Evolutionary conservation across 2,797 vertebrate genomes (phyloP).

Genomic region (Hippopotamyrus pictus): DNA sequence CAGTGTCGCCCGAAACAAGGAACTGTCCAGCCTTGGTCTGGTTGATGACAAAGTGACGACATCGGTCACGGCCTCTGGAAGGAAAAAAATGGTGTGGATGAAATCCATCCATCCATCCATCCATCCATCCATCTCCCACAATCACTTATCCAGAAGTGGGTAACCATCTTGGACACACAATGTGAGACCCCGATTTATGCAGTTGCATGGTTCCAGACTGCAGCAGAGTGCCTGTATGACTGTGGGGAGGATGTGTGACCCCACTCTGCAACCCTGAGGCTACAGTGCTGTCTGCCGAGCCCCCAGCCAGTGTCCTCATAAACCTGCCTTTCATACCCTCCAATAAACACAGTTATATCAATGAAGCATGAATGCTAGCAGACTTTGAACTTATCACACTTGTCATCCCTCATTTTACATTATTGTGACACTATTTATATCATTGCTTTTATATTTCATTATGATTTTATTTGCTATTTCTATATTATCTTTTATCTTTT

Average conservation of each 20-base stretch:
- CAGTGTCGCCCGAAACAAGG: slow-evolving; percentile 63
- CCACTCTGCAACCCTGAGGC: background rate
- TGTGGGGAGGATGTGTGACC: background rate
- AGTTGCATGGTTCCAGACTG: background rate
- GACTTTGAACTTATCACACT: background rate
- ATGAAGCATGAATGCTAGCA: background rate
- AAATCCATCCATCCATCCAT: background rate
- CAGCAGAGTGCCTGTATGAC: background rate
- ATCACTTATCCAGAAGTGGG: background rate
- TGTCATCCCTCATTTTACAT: background rate
- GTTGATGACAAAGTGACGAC: slow-evolving; percentile 78
- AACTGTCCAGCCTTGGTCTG: slow-evolving; percentile 63
- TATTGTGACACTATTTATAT: background rate
- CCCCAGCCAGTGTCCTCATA: background rate
- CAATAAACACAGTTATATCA: background rate
- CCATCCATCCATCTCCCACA: background rate
- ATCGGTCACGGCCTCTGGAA: slow-evolving; percentile 71
- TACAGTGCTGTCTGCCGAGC: background rate
- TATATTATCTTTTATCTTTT: background rate
- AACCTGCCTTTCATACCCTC: background rate
- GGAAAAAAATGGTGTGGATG: background rate
- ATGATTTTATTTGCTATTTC: background rate
- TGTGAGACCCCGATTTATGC: background rate
- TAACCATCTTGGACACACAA: background rate
- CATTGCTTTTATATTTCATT: background rate